Evolutionary conservation across 2,797 vertebrate species (phyloP).

Genomic region (Acanthopagrus latus): DNA sequence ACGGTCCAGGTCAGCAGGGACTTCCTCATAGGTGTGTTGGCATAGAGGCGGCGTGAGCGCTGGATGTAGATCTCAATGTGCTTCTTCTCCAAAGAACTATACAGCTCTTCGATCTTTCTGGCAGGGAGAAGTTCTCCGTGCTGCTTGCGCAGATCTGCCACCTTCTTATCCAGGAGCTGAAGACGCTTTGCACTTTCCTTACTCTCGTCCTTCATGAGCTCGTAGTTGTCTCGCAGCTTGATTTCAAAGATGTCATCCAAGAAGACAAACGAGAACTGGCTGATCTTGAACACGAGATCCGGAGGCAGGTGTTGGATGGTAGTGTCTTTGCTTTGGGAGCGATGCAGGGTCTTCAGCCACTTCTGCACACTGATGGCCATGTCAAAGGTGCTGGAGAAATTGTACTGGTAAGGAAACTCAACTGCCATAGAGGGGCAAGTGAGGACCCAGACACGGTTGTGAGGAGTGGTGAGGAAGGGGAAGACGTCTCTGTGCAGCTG

Average conservation of each 20-base stretch:
- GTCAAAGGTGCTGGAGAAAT: conserved; percentile 95
- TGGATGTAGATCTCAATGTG: conserved; percentile 99
- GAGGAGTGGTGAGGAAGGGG: conserved; percentile 86
- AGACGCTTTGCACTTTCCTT: conserved; percentile 97
- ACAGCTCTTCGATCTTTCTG: conserved; percentile 98
- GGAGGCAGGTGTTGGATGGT: conserved; percentile 84
- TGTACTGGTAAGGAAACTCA: conserved; percentile 98
- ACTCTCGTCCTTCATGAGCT: conserved; percentile 98
- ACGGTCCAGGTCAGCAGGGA: conserved; percentile 96
- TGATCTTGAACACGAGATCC: conserved; percentile 91
- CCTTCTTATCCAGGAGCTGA: conserved; percentile 94
- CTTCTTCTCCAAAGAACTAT: conserved; percentile 96
- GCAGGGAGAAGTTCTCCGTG: conserved; percentile 96
- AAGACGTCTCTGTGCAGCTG: conserved; percentile 89
- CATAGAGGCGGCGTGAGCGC: conserved; percentile 94
- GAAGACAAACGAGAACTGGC: conserved; percentile 96
- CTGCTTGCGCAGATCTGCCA: conserved; percentile 95
- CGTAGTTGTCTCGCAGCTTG: conserved; percentile 97
- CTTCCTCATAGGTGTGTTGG: conserved; percentile 97
- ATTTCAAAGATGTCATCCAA: conserved; percentile 97
- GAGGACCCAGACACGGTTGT: conserved; percentile 91
- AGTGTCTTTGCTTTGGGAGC: conserved; percentile 28
- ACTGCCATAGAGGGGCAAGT: conserved; percentile 87
- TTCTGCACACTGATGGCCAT: conserved; percentile 93
- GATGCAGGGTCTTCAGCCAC: conserved; percentile 95